Base-by-base conservation (phyloP, 2,113 vertebrate genomes). In the Pongo abelii region DNA sequence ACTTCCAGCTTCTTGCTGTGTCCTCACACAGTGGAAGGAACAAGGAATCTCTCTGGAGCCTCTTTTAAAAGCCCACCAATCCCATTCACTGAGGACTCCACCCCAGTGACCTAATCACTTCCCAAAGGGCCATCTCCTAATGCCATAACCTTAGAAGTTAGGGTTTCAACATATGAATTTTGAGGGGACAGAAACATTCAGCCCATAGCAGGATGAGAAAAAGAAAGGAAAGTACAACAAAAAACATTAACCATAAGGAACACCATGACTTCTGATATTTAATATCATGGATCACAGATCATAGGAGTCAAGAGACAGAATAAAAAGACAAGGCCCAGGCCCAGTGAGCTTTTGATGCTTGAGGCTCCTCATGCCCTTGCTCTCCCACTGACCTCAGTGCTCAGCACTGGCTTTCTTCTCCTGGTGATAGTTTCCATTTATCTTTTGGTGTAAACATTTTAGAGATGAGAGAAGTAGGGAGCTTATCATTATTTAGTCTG, bases 381-480 rank as follows among this genome's bases (percentile, higher is more conserved):
- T 70, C 32, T 79, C 38, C 85, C 38, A 3, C 27, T 72, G 14
- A 25, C 25, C 25, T 84, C 5, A 25, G 23, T 69, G 16, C 14
- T 20, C 77, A 40, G 50, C 64, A 12, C 18, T 84, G 12, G 61
- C 43, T 80, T 97, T 48, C 23, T 94, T 46, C 38, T 32, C 30
- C 23, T 84, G 43, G 9, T 40, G 23, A 22, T 38, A 35, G 55
- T 92, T 84, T 70, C 67, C 43, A 74, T 59, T 90, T 69, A 61
- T 69, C 59, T 83, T 78, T 96, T 89, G 40, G 79, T 64, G 69
- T 96, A 79, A 89, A 79, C 38, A 79, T 75, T 72, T 89, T 83
- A 96, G 86, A 59, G 48, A 57, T 52, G 13, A 74, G 57, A 59
- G 32, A 89, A 64, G 4, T 30, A 52, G 10, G 6, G 23, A 83